Conservation (phyloP, 2,797 vertebrate genomes). For the Tadarida brasiliensis region DNA sequence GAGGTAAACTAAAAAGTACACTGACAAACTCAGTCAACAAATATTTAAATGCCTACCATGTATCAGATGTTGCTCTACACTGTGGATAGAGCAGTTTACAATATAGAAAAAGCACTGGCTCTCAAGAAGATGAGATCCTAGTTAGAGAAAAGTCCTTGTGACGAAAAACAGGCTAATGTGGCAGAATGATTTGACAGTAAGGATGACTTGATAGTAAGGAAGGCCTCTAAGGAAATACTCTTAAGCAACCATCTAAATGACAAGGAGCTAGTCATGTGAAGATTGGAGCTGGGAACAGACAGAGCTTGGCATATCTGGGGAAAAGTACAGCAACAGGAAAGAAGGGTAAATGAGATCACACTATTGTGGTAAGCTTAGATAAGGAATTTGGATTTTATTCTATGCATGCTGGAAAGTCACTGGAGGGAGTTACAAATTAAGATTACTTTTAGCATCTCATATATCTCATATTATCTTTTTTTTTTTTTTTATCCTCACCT, state of each 20-base stretch:
- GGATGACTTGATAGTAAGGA: not conserved
- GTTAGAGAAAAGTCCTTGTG: not conserved
- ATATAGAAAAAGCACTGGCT: not conserved
- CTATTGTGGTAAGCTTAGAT: not conserved
- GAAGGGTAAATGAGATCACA: conserved; percentile 9
- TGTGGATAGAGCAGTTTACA: not conserved
- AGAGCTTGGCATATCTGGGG: not conserved
- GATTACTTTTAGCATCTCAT: not conserved
- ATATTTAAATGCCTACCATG: not conserved
- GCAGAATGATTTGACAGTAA: not conserved
- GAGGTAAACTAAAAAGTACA: conserved; percentile 35
- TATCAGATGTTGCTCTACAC: conserved; percentile 12
- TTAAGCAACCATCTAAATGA: conserved; percentile 7
- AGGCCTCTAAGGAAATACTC: conserved; percentile 47
- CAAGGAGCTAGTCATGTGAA: not conserved
- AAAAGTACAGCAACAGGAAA: conserved; percentile 24
- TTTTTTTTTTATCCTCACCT: too few relatives aligned
- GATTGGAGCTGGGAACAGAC: not conserved
- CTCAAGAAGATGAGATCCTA: not conserved
- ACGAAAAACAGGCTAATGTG: conserved; percentile 33
- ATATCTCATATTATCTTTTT: not conserved
- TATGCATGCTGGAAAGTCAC: not conserved
- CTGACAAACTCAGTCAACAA: not conserved
- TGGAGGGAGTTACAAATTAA: not conserved
- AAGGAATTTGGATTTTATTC: conserved; percentile 48